Conservation (phyloP, 2,888 invertebrate species). For the Hypomecis atomaria region DNA sequence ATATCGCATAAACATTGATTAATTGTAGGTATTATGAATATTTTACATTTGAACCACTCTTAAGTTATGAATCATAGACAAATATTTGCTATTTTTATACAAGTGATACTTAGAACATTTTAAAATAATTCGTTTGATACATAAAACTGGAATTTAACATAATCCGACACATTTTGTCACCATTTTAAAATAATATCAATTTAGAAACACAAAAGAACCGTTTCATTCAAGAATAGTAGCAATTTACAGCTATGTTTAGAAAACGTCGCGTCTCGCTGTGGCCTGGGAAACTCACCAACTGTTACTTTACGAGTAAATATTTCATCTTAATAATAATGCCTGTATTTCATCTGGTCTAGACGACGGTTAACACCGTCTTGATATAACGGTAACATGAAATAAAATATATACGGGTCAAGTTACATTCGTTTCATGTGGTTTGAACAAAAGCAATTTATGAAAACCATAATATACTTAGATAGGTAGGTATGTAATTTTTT, state of each 20-base stretch:
- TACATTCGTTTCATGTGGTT: too few species aligned
- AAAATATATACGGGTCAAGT: background rate
- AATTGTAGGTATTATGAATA: too few species aligned
- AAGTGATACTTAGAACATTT: too few species aligned
- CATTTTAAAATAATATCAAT: background rate
- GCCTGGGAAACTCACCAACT: slow-evolving; percentile 63
- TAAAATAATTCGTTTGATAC: too few species aligned
- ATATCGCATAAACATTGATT: too few species aligned
- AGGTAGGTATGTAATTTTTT: too few species aligned
- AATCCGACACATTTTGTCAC: slow-evolving; percentile 9
- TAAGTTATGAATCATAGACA: too few species aligned
- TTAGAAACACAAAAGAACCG: slow-evolving; percentile 15
- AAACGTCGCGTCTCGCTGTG: slow-evolving; percentile 42
- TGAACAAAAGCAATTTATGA: too few species aligned
- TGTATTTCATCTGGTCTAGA: slow-evolving; percentile 61
- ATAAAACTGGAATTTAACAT: background rate
- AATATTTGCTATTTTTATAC: too few species aligned
- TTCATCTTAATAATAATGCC: slow-evolving; percentile 39
- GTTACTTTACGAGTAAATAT: slow-evolving; percentile 47
- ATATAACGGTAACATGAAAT: slow-evolving; percentile 30
- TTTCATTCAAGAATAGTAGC: slow-evolving; percentile 28
- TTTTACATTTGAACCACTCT: too few species aligned
- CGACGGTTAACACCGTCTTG: slow-evolving; percentile 47
- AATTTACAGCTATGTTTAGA: slow-evolving; percentile 45
- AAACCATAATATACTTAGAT: too few species aligned